Conservation (phyloP, 1,140 invertebrate genomes). For the Carposina sasakii region DNA sequence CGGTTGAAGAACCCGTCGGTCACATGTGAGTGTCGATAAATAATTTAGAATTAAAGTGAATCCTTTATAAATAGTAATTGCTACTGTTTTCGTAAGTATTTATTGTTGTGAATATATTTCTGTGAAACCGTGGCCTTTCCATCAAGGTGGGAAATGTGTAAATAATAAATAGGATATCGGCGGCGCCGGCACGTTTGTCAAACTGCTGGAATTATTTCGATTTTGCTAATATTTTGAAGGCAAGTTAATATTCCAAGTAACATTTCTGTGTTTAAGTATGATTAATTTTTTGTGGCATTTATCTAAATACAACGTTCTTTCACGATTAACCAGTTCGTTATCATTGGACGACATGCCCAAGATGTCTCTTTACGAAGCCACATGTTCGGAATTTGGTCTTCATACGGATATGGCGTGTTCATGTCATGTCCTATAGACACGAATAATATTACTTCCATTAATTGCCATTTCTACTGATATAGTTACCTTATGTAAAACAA, state of each 20-base stretch:
- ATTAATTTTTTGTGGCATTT: too few species aligned
- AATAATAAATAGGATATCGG: conserved; percentile 48
- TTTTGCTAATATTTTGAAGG: conserved; percentile 35
- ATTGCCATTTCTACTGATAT: too few species aligned
- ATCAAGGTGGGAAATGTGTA: conserved; percentile 56
- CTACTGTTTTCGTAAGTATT: conserved; percentile 70
- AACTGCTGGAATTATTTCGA: conserved; percentile 55
- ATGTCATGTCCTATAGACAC: too few species aligned
- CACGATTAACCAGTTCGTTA: too few species aligned
- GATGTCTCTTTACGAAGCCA: conserved; percentile 54
- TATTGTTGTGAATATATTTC: conserved; percentile 57
- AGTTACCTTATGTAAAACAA: too few species aligned
- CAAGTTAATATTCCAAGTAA: conserved; percentile 34
- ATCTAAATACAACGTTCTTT: too few species aligned
- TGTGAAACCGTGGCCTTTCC: conserved; percentile 46
- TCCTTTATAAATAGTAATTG: conserved; percentile 55
- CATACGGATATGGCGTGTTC: conserved; percentile 30
- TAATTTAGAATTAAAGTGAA: conserved; percentile 67
- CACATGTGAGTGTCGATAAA: conserved; percentile 74
- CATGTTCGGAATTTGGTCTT: conserved; percentile 58
- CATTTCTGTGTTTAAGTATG: too few species aligned
- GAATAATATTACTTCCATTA: too few species aligned
- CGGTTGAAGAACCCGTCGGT: conserved; percentile 73
- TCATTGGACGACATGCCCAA: conserved; percentile 47
- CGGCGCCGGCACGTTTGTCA: conserved; percentile 70